Evolutionary conservation across 2,113 vertebrate species (phyloP).

Genomic region (Cyanoderma ruficeps): DNA sequence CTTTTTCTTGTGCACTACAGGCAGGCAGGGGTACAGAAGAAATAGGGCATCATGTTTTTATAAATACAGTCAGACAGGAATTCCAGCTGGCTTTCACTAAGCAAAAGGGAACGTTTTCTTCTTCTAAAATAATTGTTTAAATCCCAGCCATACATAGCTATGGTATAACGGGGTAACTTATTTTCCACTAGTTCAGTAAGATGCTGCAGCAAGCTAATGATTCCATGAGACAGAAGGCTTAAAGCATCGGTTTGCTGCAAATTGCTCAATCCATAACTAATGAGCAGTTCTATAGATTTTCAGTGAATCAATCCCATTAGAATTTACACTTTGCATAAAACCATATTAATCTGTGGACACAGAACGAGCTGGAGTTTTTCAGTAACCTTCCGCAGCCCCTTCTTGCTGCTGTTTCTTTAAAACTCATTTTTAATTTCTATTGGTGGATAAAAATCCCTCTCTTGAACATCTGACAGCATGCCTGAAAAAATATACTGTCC

Average conservation of each 20-base stretch:
- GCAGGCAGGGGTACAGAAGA: background rate
- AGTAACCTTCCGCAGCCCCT: background rate
- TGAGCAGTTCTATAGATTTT: slow-evolving; percentile 21
- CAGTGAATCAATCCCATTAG: slow-evolving; percentile 9
- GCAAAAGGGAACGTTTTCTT: background rate
- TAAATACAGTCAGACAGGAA: background rate
- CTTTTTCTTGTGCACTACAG: background rate
- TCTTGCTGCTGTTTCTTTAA: background rate
- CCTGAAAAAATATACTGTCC: slow-evolving; percentile 5
- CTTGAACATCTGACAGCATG: background rate
- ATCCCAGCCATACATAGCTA: background rate
- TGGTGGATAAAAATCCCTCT: background rate
- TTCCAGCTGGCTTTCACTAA: background rate
- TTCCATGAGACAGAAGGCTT: background rate
- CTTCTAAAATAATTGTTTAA: background rate
- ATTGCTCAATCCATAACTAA: slow-evolving; percentile 28
- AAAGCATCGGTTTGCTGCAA: slow-evolving; percentile 35
- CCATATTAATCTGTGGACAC: background rate
- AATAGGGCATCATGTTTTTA: background rate
- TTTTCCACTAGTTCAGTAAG: slow-evolving; percentile 12
- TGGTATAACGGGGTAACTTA: slow-evolving; percentile 1
- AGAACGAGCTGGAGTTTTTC: accelerated
- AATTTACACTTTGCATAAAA: slow-evolving; percentile 33
- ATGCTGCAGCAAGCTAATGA: background rate
- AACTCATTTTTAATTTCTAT: background rate